A percentile compares a stretch with the other conserved stretches of the same genome.
Evolutionary conservation across 2,888 invertebrate species (phyloP).

Genomic region (Pyrochroa serraticornis): DNA sequence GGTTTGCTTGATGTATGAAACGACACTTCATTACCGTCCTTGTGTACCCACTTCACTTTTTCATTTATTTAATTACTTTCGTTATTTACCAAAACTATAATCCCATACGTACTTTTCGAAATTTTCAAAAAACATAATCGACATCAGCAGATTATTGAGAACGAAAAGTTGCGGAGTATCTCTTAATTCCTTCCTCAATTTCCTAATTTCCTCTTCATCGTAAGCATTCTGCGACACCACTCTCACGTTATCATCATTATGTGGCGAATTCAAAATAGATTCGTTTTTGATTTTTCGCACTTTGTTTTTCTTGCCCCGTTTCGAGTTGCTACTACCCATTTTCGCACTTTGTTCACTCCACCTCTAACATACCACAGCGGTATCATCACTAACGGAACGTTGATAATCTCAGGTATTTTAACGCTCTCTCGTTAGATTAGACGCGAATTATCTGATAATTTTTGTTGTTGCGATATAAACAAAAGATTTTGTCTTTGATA

Average conservation of each 20-base stretch:
- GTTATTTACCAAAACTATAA: neutral
- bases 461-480: no score
- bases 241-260: slow-evolving; percentile 8
- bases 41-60: no score
- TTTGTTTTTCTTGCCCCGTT: neutral
- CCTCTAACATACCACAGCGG: no score
- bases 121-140: slow-evolving; percentile 79
- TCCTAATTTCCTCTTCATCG: slow-evolving; percentile 63
- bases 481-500: slow-evolving; percentile 52
- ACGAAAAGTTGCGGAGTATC: slow-evolving; percentile 72
- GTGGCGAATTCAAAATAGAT: neutral
- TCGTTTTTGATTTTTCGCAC: neutral
- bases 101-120: slow-evolving; percentile 72
- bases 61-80: neutral
- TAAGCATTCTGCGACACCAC: slow-evolving; percentile 47
- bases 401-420: no score
- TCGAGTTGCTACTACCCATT: slow-evolving; percentile 14
- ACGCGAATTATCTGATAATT: neutral
- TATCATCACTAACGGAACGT: no score
- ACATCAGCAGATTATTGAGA: slow-evolving; percentile 76
- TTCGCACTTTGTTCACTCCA: no score
- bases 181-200: slow-evolving; percentile 66
- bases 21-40: no score
- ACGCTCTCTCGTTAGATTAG: no score
- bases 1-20: no score